These are phyloP conservation scores for Anisognathus igniventris DNA, from an alignment of 2,797 vertebrate genomes.

Conservation along the genomic window DNA sequence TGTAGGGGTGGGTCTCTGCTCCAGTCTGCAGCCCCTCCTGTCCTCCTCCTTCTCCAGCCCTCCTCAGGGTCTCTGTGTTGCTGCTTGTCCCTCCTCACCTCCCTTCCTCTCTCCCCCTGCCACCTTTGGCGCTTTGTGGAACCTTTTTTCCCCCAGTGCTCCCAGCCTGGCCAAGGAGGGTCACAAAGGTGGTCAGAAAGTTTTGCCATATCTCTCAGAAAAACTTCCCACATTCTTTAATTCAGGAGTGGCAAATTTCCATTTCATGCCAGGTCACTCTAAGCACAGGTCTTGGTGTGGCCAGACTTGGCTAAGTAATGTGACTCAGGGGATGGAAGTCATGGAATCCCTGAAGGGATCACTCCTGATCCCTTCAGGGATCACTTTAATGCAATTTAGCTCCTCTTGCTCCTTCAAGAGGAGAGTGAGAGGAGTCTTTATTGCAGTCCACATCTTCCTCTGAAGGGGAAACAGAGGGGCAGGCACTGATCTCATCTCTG, in stretches of 20 bases:
- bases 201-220: accelerated
- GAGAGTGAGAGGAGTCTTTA: not conserved
- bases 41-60: not conserved
- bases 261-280: not conserved
- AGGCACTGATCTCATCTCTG: not conserved
- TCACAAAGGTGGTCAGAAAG: not conserved
- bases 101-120: not conserved
- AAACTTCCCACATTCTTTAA: not conserved
- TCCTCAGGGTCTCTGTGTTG: not conserved
- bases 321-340: not conserved
- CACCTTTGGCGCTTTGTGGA: not conserved
- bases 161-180: not conserved
- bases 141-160: not conserved
- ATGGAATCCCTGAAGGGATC: too few species aligned
- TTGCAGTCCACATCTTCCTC: not conserved
- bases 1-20: not conserved
- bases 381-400: not conserved
- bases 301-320: not conserved
- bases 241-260: not conserved
- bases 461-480: not conserved
- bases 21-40: not conserved
- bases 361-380: not conserved
- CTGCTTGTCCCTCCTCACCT: not conserved
- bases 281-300: not conserved
- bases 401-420: not conserved